phyloP scores from a whole-genome alignment of 2,797 vertebrate genomes.

The Dendrocincla fuliginosa region DNA sequence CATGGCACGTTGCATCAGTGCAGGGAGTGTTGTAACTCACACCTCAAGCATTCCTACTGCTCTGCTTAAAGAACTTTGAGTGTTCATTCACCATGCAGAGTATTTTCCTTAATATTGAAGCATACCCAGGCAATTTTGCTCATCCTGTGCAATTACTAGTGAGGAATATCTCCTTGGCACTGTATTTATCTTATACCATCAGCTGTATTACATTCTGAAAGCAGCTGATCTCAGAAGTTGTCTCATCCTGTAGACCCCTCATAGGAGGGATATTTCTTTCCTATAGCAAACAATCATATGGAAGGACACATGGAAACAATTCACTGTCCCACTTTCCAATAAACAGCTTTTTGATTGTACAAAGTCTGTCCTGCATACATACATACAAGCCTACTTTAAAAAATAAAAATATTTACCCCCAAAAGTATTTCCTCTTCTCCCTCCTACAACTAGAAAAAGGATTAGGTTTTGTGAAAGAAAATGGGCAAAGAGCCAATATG shows the following conservation, averaged over 20 bases:
- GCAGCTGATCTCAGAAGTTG: background rate
- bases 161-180: background rate
- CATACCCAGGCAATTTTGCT: background rate
- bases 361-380: background rate
- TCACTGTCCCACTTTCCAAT: background rate
- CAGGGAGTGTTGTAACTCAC: background rate
- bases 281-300: background rate
- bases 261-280: background rate
- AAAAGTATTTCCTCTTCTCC: background rate
- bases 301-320: background rate
- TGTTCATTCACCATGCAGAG: background rate
- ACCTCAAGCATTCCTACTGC: background rate
- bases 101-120: background rate
- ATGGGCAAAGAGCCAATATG: conserved; percentile 32
- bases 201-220: background rate
- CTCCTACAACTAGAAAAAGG: conserved; percentile 16
- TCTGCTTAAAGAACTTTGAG: background rate
- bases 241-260: background rate
- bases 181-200: background rate
- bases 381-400: background rate
- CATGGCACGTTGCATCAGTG: background rate
- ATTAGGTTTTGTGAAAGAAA: conserved; percentile 48
- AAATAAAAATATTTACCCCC: background rate
- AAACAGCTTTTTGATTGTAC: background rate
- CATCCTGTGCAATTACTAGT: background rate